Evolutionary conservation across 2,797 vertebrate genomes (phyloP).

Genomic region (Loris lydekkerianus): DNA sequence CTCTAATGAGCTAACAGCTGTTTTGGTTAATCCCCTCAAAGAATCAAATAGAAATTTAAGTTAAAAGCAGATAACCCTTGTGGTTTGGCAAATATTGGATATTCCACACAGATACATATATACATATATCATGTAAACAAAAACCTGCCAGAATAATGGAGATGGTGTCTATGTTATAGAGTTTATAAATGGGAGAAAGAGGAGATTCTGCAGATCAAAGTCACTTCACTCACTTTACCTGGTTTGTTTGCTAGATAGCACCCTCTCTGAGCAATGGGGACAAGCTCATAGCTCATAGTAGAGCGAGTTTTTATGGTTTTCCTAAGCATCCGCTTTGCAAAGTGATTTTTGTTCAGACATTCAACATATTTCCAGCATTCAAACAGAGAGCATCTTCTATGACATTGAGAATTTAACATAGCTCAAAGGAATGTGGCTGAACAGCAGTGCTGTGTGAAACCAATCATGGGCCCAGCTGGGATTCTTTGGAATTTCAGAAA

Average conservation of each 20-base stretch:
- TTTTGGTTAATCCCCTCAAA: background rate
- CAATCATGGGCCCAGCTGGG: background rate
- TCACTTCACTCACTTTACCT: background rate
- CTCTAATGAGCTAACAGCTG: background rate
- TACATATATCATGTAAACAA: background rate
- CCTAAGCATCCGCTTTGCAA: slow-evolving; percentile 3
- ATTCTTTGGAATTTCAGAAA: background rate
- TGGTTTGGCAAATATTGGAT: background rate
- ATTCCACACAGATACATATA: background rate
- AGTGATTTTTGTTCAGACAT: slow-evolving; percentile 39
- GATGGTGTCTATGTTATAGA: background rate
- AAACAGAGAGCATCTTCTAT: background rate
- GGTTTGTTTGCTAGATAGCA: background rate
- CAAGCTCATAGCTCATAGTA: background rate
- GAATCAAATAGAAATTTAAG: background rate
- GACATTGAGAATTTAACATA: background rate
- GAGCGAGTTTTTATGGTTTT: background rate
- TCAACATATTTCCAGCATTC: background rate
- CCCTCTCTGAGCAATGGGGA: background rate
- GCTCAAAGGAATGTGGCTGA: background rate
- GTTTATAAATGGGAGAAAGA: background rate
- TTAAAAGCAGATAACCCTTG: background rate
- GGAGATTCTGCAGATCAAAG: background rate
- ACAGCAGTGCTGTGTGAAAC: background rate
- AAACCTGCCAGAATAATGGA: background rate